Conservation (phyloP, 2,797 vertebrate genomes). For the Cheirogaleus major region DNA sequence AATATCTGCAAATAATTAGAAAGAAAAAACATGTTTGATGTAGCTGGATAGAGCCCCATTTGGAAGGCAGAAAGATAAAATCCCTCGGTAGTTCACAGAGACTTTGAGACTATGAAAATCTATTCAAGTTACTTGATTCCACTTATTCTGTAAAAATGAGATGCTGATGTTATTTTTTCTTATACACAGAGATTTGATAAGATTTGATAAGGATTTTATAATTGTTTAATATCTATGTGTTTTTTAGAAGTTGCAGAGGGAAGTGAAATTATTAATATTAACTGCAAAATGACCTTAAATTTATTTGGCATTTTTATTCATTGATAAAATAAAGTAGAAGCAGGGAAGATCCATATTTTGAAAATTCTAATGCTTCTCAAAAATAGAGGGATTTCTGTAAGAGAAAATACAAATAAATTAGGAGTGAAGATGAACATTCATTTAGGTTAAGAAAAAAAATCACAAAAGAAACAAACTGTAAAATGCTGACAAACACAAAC, state of each 20-base stretch:
- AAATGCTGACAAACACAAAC: background rate
- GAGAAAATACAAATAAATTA: background rate
- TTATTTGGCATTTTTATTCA: background rate
- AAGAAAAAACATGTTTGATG: background rate
- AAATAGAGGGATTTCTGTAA: background rate
- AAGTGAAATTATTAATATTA: conserved; percentile 13
- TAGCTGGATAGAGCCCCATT: background rate
- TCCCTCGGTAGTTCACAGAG: background rate
- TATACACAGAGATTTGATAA: background rate
- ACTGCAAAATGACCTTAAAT: background rate
- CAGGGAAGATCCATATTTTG: background rate
- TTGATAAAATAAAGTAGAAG: background rate
- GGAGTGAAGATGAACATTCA: background rate
- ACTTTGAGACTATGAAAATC: background rate
- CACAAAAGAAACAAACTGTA: background rate
- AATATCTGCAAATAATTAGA: background rate
- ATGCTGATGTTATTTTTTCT: background rate
- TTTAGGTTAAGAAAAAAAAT: background rate
- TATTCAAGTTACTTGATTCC: background rate
- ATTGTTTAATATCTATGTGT: background rate
- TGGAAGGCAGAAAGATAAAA: background rate
- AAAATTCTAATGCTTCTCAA: background rate
- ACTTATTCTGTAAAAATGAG: background rate
- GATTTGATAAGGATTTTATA: no score
- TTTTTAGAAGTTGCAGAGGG: background rate